These are phyloP conservation scores for Ctenopoma kingsleyae DNA, from an alignment of 2,797 vertebrate genomes.

Conservation along the genomic window DNA sequence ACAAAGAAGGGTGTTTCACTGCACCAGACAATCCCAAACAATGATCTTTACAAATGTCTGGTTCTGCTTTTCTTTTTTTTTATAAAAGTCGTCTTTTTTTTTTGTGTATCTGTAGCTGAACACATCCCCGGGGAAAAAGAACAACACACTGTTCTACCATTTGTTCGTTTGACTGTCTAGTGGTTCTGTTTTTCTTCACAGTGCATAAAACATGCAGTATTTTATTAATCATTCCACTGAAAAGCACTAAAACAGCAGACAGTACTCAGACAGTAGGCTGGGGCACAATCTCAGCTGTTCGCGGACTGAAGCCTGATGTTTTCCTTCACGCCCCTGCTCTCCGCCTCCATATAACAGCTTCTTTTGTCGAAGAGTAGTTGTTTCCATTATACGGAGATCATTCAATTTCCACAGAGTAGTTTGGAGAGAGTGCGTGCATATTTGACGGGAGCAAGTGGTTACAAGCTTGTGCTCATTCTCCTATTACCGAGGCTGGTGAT, in stretches of 20 bases:
- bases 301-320: slow-evolving; percentile 52
- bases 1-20: slow-evolving; percentile 59
- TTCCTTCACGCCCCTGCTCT: slow-evolving; percentile 67
- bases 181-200: slow-evolving; percentile 11
- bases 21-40: slow-evolving; percentile 53
- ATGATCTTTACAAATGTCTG: slow-evolving; percentile 54
- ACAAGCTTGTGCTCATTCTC: slow-evolving; percentile 52
- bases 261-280: slow-evolving; percentile 41
- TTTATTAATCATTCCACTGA: slow-evolving; percentile 60
- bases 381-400: slow-evolving; percentile 77
- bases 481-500: slow-evolving; percentile 61
- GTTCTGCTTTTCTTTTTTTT: slow-evolving; percentile 23
- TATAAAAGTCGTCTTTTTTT: slow-evolving; percentile 37
- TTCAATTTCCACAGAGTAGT: slow-evolving; percentile 70
- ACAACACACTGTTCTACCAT: slow-evolving; percentile 44
- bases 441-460: slow-evolving; percentile 47
- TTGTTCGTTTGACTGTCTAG: slow-evolving; percentile 43
- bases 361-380: slow-evolving; percentile 70
- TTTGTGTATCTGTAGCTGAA: slow-evolving; percentile 40
- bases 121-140: slow-evolving; percentile 25
- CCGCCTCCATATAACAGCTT: slow-evolving; percentile 65
- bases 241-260: slow-evolving; percentile 51
- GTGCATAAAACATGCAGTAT: slow-evolving; percentile 33
- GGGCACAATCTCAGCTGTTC: slow-evolving; percentile 62
- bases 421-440: slow-evolving; percentile 27